phyloP scores from a whole-genome alignment of 2,888 invertebrate genomes.

The Mesochorus sp. region DNA sequence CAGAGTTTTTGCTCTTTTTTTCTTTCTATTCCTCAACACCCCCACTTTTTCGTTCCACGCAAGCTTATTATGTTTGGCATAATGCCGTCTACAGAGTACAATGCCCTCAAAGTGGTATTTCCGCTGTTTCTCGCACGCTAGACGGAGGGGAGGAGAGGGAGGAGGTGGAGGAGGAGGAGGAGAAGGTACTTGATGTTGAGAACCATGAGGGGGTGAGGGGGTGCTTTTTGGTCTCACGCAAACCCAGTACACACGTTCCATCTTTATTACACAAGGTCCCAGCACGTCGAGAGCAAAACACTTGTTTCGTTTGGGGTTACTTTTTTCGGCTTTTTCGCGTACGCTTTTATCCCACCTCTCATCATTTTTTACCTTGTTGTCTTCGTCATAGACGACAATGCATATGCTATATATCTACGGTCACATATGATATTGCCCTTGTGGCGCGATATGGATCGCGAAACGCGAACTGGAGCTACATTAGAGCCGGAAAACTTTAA shows the following conservation, averaged over 20 bases:
- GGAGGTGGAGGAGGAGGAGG: neutral
- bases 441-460: constrained; percentile 44
- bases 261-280: constrained; percentile 20
- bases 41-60: neutral
- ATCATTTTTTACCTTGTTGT: neutral
- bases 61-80: constrained; percentile 54
- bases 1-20: constrained; percentile 18
- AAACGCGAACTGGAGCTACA: constrained; percentile 31
- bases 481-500: constrained; percentile 44
- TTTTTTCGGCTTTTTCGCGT: constrained; percentile 23
- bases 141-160: neutral
- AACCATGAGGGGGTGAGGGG: no score
- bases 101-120: constrained; percentile 49
- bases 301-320: neutral
- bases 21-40: constrained; percentile 15
- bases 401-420: neutral
- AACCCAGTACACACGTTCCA: constrained; percentile 15
- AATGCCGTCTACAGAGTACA: constrained; percentile 55
- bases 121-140: constrained; percentile 1
- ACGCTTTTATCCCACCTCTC: neutral
- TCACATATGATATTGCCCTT: neutral
- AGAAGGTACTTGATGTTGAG: neutral
- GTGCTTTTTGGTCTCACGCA: neutral
- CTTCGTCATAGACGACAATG: neutral
- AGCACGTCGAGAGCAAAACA: constrained; percentile 1